Conservation (phyloP, 2,797 vertebrate genomes). For the Rousettus madagascariensis region DNA sequence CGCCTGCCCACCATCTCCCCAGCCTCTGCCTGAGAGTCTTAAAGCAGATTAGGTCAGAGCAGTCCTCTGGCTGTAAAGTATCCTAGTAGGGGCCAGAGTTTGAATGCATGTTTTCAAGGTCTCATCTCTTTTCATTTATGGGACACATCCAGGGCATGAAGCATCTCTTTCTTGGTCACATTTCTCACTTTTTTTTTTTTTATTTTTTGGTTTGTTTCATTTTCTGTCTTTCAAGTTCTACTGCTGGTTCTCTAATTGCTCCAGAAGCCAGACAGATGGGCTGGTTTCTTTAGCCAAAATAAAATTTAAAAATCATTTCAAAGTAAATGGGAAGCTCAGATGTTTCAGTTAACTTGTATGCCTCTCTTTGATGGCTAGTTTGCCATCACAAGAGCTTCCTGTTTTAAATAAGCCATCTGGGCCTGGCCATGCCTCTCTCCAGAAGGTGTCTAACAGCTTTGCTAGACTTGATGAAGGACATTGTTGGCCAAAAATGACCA, state of each 20-base stretch:
- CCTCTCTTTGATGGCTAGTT: not conserved
- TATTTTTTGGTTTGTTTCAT: not conserved
- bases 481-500: not conserved
- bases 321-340: conserved; percentile 24
- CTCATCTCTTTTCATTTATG: not conserved
- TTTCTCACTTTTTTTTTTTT: not conserved
- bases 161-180: not conserved
- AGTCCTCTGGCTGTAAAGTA: not conserved
- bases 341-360: not conserved
- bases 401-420: conserved; percentile 42
- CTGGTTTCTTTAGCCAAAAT: conserved; percentile 57
- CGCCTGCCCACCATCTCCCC: no score
- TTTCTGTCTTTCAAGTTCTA: conserved; percentile 53
- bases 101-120: not conserved
- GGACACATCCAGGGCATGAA: not conserved
- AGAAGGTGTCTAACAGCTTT: conserved; percentile 39
- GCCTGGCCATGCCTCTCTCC: not conserved
- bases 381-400: not conserved
- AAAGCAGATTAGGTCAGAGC: not conserved
- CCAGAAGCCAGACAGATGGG: conserved; percentile 67
- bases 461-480: not conserved
- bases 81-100: not conserved
- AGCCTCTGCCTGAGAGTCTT: not conserved
- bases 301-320: conserved; percentile 54
- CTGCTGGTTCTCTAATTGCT: conserved; percentile 38